These are phyloP conservation scores for Girardinus metallicus DNA, from an alignment of 2,797 vertebrate genomes.

Conservation along the genomic window DNA sequence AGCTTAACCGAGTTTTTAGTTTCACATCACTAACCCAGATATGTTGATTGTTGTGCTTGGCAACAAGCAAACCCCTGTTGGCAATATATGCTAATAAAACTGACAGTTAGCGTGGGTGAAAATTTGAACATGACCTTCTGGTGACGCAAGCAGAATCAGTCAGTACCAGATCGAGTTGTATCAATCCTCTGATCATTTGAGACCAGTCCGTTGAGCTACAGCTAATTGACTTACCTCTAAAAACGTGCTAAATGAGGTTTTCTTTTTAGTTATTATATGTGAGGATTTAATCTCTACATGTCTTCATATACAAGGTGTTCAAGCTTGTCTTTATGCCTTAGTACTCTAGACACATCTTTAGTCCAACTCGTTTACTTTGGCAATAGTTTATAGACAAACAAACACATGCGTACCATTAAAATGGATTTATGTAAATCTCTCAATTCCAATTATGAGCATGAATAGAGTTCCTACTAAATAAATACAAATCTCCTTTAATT, in stretches of 20 bases:
- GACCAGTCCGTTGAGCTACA: background rate
- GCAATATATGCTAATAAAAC: background rate
- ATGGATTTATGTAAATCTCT: conserved; percentile 57
- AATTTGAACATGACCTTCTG: background rate
- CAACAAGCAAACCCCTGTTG: background rate
- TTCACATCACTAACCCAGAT: background rate
- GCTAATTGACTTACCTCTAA: background rate
- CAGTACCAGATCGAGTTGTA: background rate
- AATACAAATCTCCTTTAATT: conserved; percentile 34
- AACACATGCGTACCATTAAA: conserved; percentile 25
- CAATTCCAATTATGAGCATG: conserved; percentile 62
- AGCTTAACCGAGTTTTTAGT: background rate
- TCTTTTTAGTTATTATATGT: background rate
- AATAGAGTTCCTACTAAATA: conserved; percentile 44
- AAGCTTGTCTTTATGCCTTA: background rate
- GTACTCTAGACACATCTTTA: background rate
- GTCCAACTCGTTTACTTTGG: conserved; percentile 12
- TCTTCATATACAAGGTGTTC: conserved; percentile 1
- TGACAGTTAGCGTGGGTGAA: background rate
- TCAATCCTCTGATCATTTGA: background rate
- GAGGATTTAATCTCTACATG: background rate
- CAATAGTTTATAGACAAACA: conserved; percentile 29
- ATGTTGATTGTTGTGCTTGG: background rate
- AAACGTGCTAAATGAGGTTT: background rate
- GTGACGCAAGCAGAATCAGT: background rate